phyloP scores from a whole-genome alignment of 2,888 invertebrate genomes.

The Eristalis arbustorum region DNA sequence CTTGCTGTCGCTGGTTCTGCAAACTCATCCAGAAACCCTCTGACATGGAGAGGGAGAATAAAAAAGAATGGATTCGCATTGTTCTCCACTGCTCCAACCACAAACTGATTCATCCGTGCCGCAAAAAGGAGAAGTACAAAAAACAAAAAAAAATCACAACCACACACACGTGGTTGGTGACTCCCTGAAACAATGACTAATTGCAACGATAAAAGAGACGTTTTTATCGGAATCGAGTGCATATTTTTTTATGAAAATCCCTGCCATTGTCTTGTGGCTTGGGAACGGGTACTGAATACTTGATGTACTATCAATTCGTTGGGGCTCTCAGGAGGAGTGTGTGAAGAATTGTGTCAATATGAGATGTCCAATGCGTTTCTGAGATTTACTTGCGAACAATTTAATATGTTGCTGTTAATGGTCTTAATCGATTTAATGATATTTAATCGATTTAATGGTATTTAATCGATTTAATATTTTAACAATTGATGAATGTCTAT shows the following conservation, averaged over 20 bases:
- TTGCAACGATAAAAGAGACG: conserved; percentile 9
- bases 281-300: background rate
- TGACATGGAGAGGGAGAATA: conserved; percentile 6
- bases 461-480: too few relatives aligned
- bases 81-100: conserved; percentile 3
- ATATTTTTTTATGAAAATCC: conserved; percentile 8
- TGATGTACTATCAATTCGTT: background rate
- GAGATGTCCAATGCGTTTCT: background rate
- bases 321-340: background rate
- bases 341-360: background rate
- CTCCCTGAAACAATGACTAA: conserved; percentile 27
- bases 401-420: background rate
- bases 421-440: too few relatives aligned
- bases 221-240: conserved; percentile 13
- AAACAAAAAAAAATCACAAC: conserved; percentile 4
- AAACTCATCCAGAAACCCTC: conserved; percentile 25
- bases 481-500: too few relatives aligned
- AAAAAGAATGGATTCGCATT: conserved; percentile 26
- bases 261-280: background rate
- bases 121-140: background rate
- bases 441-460: too few relatives aligned
- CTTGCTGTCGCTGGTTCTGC: conserved; percentile 1
- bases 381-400: background rate
- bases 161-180: conserved; percentile 7
- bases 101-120: conserved; percentile 21